Evolutionary conservation across 2,797 vertebrate genomes (phyloP), one percentile per base, ranked within the genome.

Genomic region (Nasua narica): DNA sequence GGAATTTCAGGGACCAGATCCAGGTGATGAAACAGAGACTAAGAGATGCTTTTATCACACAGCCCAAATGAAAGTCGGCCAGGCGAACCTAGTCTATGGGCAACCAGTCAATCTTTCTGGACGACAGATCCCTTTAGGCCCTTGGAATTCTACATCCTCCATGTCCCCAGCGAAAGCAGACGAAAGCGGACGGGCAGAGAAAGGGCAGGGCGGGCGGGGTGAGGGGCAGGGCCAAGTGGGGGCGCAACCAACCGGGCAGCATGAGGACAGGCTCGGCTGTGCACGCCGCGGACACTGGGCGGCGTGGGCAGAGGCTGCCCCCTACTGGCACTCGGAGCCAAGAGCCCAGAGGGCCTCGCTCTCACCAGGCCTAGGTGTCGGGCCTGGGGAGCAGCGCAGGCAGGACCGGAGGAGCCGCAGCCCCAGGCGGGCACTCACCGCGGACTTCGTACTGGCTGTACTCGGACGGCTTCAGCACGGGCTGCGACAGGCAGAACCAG

Each of bases 371-470:
- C n/a, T n/a, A n/a, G n/a, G n/a, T n/a, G n/a, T n/a, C n/a, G n/a
- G n/a, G n/a, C n/a, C n/a, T n/a, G n/a, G n/a, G n/a, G n/a, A n/a
- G n/a, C n/a, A n/a, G n/a, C n/a, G n/a, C n/a, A n/a, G n/a, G n/a
- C n/a, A 0, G 12, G 32, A 4, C 19, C 0, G 1, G n/a, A 18
- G 7, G 12, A 4, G 37, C 3, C 23, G 12, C 74, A 23, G 58
- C 11, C 16, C 0, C 1, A 1, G 18, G 14, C 7, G 0, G 1
- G 19, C 70, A 98, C 99, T 99, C 97, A 99, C 99, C 99, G 83
- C 99, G 99, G 95, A 99, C 99, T 98, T 99, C 99, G 1, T 99
- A 99, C 99, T 99, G 99, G 98, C 99, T 99, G 98, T 99, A 99
- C 98, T 99, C 99, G 87, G 98, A 99, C 0, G 99, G 99, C 95